Evolutionary conservation across 2,888 invertebrate genomes (phyloP), one percentile per base, ranked within the genome.

Genomic region (Spodoptera exigua): DNA sequence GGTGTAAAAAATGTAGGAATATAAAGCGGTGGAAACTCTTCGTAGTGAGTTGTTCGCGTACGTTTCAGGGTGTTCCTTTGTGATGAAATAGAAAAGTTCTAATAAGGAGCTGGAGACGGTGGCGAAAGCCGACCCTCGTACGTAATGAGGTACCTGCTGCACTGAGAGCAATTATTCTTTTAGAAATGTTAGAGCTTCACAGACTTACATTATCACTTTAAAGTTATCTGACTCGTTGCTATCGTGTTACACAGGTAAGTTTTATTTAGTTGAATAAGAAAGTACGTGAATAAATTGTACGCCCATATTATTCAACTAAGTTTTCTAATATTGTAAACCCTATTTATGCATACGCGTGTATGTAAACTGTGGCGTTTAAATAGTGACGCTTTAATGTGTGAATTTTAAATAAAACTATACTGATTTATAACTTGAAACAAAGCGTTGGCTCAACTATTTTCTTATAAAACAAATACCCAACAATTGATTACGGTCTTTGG

Each of bases 81-180:
- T 64, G 57, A 51, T 61, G 37, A 39, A 60, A 76, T 69, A 49
- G 54, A 61, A 76, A n/a, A 13, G 35, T 56, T 53, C 40, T 54
- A 62, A 69, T 63, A 69, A 57, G 39, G 48, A 18, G 34, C 36
- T 9, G 9, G 27, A 27, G 27, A 63, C 40, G 36, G 40, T 7
- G 39, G 39, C 52, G 59, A 55, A 64, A 72, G 57, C 43, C 51
- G 53, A 59, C 46, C 43, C 52, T 59, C 57, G 48, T 36, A 21
- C 43, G 51, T 68, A 73, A 76, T 65, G 56, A 76, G 55, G 65
- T 60, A 61, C 58, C 49, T 47, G 40, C 17, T 60, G 61, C 53
- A 44, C 27, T 21, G 43, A 46, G 44, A 44, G 21, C 40, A 37
- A 58, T 58, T 37, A 36, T 39, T 13, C 44, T 43, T 39, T 12